Conservation (phyloP, 2,888 invertebrate genomes). For the Ophion ventricosus region DNA sequence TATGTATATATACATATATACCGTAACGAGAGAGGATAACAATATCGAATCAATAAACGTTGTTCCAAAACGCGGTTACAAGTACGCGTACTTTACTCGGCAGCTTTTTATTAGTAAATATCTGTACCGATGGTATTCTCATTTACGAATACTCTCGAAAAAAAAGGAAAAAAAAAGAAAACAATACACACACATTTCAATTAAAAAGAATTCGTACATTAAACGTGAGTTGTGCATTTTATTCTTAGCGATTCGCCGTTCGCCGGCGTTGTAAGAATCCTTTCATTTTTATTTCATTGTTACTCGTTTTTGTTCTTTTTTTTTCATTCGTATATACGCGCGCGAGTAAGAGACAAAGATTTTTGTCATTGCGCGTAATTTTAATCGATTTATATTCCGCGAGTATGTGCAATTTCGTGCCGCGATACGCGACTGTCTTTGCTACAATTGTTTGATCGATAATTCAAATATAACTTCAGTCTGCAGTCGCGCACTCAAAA, state of each 20-base stretch:
- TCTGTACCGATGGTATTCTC: constrained; percentile 77
- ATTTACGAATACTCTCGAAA: constrained; percentile 75
- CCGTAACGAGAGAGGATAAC: constrained; percentile 40
- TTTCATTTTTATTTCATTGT: neutral
- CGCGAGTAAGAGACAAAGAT: too few species aligned
- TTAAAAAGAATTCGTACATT: constrained; percentile 77
- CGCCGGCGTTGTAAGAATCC: neutral
- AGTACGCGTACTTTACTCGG: constrained; percentile 66
- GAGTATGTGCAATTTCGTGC: neutral
- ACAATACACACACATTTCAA: constrained; percentile 73
- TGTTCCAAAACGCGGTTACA: constrained; percentile 48
- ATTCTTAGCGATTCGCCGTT: neutral
- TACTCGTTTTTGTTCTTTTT: neutral
- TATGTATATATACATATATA: constrained; percentile 9
- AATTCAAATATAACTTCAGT: constrained; percentile 51
- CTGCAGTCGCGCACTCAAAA: neutral
- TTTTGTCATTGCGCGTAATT: too few species aligned
- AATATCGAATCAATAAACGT: constrained; percentile 56
- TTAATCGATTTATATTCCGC: neutral
- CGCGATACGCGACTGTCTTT: constrained; percentile 30
- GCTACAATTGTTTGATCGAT: constrained; percentile 73
- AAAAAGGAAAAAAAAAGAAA: constrained; percentile 12
- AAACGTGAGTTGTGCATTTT: constrained; percentile 47
- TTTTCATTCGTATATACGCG: neutral
- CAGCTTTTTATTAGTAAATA: constrained; percentile 77